phyloP scores from a whole-genome alignment of 1,140 invertebrate species.

The Ostrea denselamellosa region DNA sequence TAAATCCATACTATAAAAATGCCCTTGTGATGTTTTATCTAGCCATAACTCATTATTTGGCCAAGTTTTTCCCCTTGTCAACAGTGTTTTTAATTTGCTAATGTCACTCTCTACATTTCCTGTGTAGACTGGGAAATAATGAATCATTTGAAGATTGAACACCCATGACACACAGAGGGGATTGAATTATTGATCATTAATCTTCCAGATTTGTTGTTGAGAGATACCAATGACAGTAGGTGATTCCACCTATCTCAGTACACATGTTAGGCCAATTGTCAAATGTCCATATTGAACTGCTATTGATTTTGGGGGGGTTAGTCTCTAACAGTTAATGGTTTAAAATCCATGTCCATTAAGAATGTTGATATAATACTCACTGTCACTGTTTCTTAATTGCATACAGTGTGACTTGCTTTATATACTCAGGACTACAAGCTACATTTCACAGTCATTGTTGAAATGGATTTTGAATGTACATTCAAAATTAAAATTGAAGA shows the following conservation, averaged over 20 bases:
- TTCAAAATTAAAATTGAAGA: too few relatives aligned
- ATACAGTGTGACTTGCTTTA: too few relatives aligned
- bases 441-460: too few relatives aligned
- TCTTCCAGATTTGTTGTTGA: not conserved
- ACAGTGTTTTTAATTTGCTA: constrained; percentile 20
- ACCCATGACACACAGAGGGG: not conserved
- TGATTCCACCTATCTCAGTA: not conserved
- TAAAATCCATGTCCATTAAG: not conserved
- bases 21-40: not conserved
- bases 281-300: not conserved
- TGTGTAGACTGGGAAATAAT: not conserved
- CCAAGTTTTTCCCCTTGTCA: not conserved
- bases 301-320: not conserved
- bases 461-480: too few relatives aligned
- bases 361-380: too few relatives aligned
- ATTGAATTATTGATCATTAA: constrained; percentile 19
- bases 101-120: constrained; percentile 14
- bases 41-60: not conserved
- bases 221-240: not conserved
- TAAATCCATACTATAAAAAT: not conserved
- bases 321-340: not conserved
- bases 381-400: too few relatives aligned
- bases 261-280: not conserved
- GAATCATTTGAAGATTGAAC: not conserved
- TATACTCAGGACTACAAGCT: too few relatives aligned